Conservation (phyloP, 2,888 invertebrate species). For the Drosophila anomelani region DNA sequence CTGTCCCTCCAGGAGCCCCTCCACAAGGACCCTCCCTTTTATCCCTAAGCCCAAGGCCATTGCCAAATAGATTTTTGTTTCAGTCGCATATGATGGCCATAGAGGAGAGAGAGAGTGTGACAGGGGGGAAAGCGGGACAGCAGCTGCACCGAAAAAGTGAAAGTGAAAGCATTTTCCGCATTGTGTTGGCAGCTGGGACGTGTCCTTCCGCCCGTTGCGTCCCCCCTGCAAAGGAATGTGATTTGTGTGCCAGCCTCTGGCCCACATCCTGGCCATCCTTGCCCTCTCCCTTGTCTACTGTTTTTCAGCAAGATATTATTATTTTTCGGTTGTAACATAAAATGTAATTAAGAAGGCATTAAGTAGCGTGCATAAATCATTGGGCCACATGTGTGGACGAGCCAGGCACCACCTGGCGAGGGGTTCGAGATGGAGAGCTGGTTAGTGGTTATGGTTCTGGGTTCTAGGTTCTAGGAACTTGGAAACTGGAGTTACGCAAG, state of each 20-base stretch:
- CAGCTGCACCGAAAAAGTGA: constrained; percentile 68
- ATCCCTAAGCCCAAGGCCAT: constrained; percentile 31
- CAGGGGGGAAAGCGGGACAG: constrained; percentile 36
- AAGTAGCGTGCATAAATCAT: constrained; percentile 78
- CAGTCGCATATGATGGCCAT: constrained; percentile 54
- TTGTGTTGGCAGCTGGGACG: constrained; percentile 66
- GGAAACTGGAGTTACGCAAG: constrained; percentile 19
- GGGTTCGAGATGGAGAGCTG: constrained; percentile 10
- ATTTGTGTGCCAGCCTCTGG: constrained; percentile 60
- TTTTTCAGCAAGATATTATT: constrained; percentile 55
- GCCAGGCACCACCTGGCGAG: constrained; percentile 21
- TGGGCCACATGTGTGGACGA: constrained; percentile 51
- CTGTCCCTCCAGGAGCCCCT: constrained; percentile 12
- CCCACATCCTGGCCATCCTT: background rate
- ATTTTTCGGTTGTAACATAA: constrained; percentile 60
- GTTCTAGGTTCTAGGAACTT: background rate
- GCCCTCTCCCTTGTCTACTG: constrained; percentile 35
- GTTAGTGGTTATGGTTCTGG: constrained; percentile 8
- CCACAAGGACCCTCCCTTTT: constrained; percentile 3
- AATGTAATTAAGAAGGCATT: constrained; percentile 81
- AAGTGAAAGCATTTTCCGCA: constrained; percentile 71
- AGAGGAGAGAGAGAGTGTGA: background rate
- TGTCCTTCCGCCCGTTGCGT: constrained; percentile 38
- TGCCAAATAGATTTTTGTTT: constrained; percentile 55
- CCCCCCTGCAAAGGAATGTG: constrained; percentile 57